phyloP scores from a whole-genome alignment of 2,113 vertebrate species.

The Electrona antarctica region DNA sequence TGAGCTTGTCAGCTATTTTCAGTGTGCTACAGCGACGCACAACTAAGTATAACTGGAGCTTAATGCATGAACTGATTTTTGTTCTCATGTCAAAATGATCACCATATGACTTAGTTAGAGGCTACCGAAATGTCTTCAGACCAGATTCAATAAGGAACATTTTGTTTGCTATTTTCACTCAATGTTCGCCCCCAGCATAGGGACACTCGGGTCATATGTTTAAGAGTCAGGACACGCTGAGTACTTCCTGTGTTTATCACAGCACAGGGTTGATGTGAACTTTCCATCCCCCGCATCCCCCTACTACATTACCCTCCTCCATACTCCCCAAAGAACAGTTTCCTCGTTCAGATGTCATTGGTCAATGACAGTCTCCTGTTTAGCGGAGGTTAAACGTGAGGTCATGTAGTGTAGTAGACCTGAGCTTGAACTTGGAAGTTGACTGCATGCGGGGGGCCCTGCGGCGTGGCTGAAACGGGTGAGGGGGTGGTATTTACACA shows the following conservation, averaged over 20 bases:
- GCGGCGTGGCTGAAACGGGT: slow-evolving; percentile 30
- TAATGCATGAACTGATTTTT: too few relatives aligned
- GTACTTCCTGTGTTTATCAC: slow-evolving; percentile 74
- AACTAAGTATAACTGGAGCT: too few relatives aligned
- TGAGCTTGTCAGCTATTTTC: neutral
- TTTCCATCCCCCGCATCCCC: slow-evolving; percentile 40
- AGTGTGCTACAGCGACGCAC: too few relatives aligned
- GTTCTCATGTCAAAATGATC: too few relatives aligned
- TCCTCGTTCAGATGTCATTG: slow-evolving; percentile 56
- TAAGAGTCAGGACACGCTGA: slow-evolving; percentile 62
- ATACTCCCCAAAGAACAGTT: slow-evolving; percentile 35
- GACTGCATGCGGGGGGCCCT: neutral
- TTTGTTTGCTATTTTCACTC: too few relatives aligned
- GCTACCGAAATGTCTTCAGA: neutral
- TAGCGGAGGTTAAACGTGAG: slow-evolving; percentile 31
- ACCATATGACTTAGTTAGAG: too few relatives aligned
- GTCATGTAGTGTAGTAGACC: slow-evolving; percentile 25
- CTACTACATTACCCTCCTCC: neutral
- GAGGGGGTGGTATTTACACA: slow-evolving; percentile 44
- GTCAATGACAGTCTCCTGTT: slow-evolving; percentile 31
- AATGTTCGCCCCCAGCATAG: too few relatives aligned
- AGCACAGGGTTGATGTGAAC: slow-evolving; percentile 49
- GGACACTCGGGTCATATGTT: slow-evolving; percentile 36
- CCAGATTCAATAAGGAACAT: neutral
- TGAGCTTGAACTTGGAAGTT: slow-evolving; percentile 50